Evolutionary conservation across 2,888 invertebrate genomes (phyloP).

Genomic region (Tridacna gigas): DNA sequence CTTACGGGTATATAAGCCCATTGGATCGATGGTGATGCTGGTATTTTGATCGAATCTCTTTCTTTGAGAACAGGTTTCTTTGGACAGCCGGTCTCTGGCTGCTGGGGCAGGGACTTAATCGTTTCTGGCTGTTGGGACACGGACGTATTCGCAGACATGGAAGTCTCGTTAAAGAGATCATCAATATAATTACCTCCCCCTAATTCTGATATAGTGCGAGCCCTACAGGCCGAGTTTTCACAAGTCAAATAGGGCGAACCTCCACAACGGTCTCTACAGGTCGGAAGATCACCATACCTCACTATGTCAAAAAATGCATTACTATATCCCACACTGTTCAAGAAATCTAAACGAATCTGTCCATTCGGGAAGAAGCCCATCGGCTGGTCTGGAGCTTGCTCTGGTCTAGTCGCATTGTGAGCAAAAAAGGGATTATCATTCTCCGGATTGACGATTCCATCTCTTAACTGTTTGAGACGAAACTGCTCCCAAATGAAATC

Average conservation of each 20-base stretch:
- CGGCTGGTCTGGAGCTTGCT: slow-evolving; percentile 40
- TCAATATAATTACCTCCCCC: neutral
- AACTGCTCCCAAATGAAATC: slow-evolving; percentile 74
- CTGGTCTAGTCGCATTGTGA: slow-evolving; percentile 2
- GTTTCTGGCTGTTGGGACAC: neutral
- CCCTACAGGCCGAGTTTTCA: slow-evolving; percentile 48
- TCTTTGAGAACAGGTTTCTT: slow-evolving; percentile 24
- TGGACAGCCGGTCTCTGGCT: neutral
- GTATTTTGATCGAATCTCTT: neutral
- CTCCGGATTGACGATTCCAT: slow-evolving; percentile 34
- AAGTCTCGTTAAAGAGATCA: neutral
- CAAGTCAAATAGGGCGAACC: slow-evolving; percentile 55
- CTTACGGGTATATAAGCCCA: slow-evolving; percentile 48
- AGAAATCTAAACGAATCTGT: slow-evolving; percentile 9
- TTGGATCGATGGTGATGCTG: neutral
- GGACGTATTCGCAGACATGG: neutral
- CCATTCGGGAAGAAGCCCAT: slow-evolving; percentile 48
- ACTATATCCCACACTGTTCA: slow-evolving; percentile 31
- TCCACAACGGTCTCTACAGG: slow-evolving; percentile 43
- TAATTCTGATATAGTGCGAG: slow-evolving; percentile 40
- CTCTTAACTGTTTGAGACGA: slow-evolving; percentile 33
- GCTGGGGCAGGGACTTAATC: neutral
- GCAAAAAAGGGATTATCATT: slow-evolving; percentile 42
- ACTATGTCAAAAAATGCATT: slow-evolving; percentile 40
- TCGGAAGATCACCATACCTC: slow-evolving; percentile 52